A percentile compares a stretch with the other conserved stretches of the same genome.
Evolutionary conservation across 2,113 vertebrate species (phyloP).

Genomic region (Aspidoscelis tigris): DNA sequence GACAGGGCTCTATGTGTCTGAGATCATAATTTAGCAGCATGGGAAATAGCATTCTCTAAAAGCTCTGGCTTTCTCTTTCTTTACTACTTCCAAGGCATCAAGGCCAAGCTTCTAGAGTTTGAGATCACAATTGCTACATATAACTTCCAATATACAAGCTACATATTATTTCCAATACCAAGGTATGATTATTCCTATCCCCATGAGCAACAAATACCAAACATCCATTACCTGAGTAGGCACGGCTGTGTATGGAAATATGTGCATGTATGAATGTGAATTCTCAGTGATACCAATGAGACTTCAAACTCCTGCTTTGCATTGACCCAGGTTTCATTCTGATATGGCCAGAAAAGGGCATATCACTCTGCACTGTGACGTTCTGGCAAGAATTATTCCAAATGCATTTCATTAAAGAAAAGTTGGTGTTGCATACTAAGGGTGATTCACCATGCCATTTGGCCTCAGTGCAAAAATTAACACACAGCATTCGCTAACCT

Average conservation of each 20-base stretch:
- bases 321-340: too few species aligned
- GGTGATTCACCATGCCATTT: too few species aligned
- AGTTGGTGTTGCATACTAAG: too few species aligned
- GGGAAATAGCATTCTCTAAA: background rate
- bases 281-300: too few species aligned
- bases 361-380: too few species aligned
- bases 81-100: background rate
- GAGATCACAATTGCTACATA: background rate
- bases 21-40: background rate
- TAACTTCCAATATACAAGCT: background rate
- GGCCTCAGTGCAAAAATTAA: too few species aligned
- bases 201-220: background rate
- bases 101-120: background rate
- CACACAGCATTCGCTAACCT: too few species aligned
- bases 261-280: background rate
- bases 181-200: background rate
- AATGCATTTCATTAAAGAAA: too few species aligned
- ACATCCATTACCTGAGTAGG: background rate
- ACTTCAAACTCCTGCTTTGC: too few species aligned
- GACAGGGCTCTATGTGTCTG: background rate
- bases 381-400: too few species aligned
- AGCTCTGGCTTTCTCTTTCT: background rate
- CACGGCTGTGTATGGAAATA: background rate
- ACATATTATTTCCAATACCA: background rate
- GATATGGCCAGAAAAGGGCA: too few species aligned